Conservation (phyloP, 2,888 invertebrate species). For the Achlya flavicornis region DNA sequence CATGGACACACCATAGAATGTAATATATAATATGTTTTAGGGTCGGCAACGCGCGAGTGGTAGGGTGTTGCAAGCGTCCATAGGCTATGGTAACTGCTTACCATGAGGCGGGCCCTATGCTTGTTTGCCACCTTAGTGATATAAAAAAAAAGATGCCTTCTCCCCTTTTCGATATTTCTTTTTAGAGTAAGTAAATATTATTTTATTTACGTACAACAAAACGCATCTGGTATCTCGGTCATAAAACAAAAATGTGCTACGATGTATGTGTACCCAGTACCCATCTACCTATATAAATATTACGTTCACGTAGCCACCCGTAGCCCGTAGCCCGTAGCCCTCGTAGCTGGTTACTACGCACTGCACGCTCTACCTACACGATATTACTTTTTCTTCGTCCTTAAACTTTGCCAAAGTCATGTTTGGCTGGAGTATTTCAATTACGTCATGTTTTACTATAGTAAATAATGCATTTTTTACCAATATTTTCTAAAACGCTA, state of each 20-base stretch:
- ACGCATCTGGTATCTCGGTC: not conserved
- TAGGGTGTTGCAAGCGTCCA: too few species aligned
- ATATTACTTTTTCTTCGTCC: constrained; percentile 61
- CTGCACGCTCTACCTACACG: constrained; percentile 45
- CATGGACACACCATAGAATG: too few species aligned
- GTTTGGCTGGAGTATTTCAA: constrained; percentile 21
- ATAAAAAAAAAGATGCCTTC: too few species aligned
- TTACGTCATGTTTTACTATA: constrained; percentile 16
- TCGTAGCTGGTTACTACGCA: constrained; percentile 57
- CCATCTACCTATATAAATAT: constrained; percentile 8
- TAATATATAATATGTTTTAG: too few species aligned
- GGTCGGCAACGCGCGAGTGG: too few species aligned
- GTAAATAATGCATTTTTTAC: constrained; percentile 21
- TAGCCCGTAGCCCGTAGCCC: constrained; percentile 25
- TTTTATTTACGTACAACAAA: constrained; percentile 27
- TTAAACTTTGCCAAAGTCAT: constrained; percentile 42
- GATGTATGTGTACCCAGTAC: constrained; percentile 8
- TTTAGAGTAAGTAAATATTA: not conserved
- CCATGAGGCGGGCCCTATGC: too few species aligned
- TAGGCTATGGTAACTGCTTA: too few species aligned
- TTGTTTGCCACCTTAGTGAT: too few species aligned
- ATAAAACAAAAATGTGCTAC: constrained; percentile 13
- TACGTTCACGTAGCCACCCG: constrained; percentile 21
- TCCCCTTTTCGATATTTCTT: not conserved
- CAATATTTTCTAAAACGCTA: too few species aligned